These are phyloP conservation scores for Rousettus madagascariensis DNA, from an alignment of 2,797 vertebrate genomes.

Conservation along the genomic window DNA sequence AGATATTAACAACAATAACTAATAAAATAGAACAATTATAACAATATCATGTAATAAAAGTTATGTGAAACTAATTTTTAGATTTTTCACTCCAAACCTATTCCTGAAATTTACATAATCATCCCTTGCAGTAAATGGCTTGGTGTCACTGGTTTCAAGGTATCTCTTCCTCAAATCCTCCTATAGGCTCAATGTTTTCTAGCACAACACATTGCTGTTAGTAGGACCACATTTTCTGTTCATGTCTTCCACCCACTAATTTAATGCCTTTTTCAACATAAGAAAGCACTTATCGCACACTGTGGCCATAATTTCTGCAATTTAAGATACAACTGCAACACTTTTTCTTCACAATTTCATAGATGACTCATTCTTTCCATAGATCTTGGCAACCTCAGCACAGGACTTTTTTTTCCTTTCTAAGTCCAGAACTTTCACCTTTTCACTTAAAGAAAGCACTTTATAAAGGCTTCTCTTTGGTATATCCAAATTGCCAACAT, in stretches of 20 bases:
- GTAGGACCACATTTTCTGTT: background rate
- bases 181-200: background rate
- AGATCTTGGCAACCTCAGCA: background rate
- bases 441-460: background rate
- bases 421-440: background rate
- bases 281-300: background rate
- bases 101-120: background rate
- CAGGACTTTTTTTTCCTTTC: background rate
- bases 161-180: background rate
- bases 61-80: background rate
- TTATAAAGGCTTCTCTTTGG: background rate
- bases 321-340: background rate
- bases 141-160: background rate
- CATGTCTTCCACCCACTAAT: background rate
- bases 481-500: background rate
- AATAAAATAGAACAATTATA: background rate
- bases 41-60: background rate
- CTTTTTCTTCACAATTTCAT: background rate
- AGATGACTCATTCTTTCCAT: background rate
- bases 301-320: background rate
- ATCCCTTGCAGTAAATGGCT: background rate
- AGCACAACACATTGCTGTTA: background rate
- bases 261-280: background rate
- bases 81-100: background rate
- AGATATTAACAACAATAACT: background rate